Conservation (phyloP, 30 jellyfish, hydroid and myxozoan species). For the Clytia hemisphaerica region DNA sequence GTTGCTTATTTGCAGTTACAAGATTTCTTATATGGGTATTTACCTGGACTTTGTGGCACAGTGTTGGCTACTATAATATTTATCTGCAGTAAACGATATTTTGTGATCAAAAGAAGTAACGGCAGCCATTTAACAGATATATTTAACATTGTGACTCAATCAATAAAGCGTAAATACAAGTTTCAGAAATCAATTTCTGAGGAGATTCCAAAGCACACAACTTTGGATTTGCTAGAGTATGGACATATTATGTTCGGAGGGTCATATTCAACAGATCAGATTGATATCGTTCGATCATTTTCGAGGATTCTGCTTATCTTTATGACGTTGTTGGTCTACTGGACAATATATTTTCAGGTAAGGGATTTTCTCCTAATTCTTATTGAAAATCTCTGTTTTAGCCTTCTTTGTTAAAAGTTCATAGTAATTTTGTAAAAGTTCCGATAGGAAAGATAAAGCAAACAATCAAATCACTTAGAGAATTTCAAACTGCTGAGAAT, state of each 20-base stretch:
- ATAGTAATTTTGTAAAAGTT: too few species aligned
- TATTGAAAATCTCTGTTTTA: neutral
- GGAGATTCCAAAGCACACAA: conserved; percentile 17
- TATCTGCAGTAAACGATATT: conserved; percentile 37
- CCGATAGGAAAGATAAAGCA: too few species aligned
- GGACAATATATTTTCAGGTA: conserved; percentile 88
- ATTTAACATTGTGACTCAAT: conserved; percentile 42
- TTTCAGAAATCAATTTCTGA: conserved; percentile 4
- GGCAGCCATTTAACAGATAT: conserved; percentile 69
- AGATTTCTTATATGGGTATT: conserved; percentile 64
- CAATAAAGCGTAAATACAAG: conserved; percentile 26
- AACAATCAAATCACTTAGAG: too few species aligned
- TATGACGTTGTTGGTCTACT: conserved; percentile 42
- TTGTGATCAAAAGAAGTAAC: conserved; percentile 55
- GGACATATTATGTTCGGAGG: conserved; percentile 77
- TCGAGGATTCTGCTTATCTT: conserved; percentile 49
- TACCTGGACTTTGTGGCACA: conserved; percentile 46
- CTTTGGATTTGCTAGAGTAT: conserved; percentile 56
- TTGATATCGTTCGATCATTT: conserved; percentile 57
- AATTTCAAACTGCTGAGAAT: too few species aligned
- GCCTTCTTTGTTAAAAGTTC: too few species aligned
- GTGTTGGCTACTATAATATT: conserved; percentile 33
- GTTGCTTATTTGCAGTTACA: conserved; percentile 61
- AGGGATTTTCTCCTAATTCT: neutral
- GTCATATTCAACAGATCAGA: conserved; percentile 64